Evolutionary conservation across 2,797 vertebrate species (phyloP), one percentile per base, ranked within the genome.

Genomic region (Gobionotothen gibberifrons): DNA sequence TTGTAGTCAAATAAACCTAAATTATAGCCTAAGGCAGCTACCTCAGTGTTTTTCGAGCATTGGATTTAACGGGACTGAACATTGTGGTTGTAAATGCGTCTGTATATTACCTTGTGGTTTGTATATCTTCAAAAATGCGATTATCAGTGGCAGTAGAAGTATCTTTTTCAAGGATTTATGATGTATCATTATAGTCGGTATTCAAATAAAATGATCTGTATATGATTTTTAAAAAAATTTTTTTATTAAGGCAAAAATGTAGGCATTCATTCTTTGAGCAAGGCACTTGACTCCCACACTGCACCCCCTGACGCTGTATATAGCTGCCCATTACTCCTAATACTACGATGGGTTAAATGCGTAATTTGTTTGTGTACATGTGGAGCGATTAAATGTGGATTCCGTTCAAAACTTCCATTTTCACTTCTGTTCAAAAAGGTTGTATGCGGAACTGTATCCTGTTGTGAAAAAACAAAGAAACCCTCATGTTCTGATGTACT

Each of bases 1-100:
- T 60, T 85, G 72, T 70, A n/a, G 81, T 83, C 72, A 77, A 87
- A 87, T 77, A 84, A 85, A 81, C 54, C 40, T 74, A 82, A 83
- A 51, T 86, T 86, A 86, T 46, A 36, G 49, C 59, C 52, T 58
- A 17, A 55, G 43, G 61, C 29, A 17, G 29, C 66, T 77, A 46
- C 48, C 72, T 57, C 47, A 26, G 7, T 48, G 36, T 51, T 46
- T 29, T 39, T 51, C 49, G 19, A 39, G 22, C 22, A 51, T 70
- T 19, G 12, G 32, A 36, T 36, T 36, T 36, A 44, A 44, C 56
- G 14, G 44, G 8, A 58, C 63, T 47, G 51, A 42, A 62, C 40
- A 12, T 58, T 40, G 63, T 69, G 19, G 55, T 49, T 66, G 29
- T 51, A 62, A 36, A 71, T 9, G 7, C 21, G 17, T 49, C 22